Conservation (phyloP, 2,888 invertebrate genomes). For the Mythimna lalbum region DNA sequence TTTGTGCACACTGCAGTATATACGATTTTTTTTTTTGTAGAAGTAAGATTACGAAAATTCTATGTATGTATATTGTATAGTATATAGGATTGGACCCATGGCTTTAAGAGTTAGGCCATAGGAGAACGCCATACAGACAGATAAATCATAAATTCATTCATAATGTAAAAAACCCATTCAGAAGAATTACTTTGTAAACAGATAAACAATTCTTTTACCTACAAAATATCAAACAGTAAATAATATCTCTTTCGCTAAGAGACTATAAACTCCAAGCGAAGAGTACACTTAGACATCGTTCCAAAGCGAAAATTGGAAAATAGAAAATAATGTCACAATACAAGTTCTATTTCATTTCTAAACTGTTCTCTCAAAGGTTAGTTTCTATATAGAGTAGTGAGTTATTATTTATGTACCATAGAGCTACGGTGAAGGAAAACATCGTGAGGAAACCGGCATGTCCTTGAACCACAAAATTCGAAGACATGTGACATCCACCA, state of each 20-base stretch:
- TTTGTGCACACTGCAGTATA: no score
- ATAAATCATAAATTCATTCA: no score
- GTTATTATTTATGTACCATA: constrained; percentile 44
- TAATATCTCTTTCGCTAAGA: constrained; percentile 3
- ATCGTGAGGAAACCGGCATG: no score
- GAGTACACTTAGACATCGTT: constrained; percentile 4
- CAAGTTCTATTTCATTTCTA: constrained; percentile 32
- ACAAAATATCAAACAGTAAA: constrained; percentile 10
- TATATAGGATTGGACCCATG: no score
- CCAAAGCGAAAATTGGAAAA: constrained; percentile 28
- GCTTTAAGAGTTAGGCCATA: no score
- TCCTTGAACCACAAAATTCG: no score
- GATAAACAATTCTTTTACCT: background rate
- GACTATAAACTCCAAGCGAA: constrained; percentile 5
- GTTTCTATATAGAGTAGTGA: constrained; percentile 7
- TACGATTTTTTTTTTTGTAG: no score
- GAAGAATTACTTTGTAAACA: background rate
- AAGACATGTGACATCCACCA: no score
- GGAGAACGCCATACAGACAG: background rate
- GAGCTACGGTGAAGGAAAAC: no score
- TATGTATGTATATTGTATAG: no score
- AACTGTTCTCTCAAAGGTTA: constrained; percentile 1
- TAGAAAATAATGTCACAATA: constrained; percentile 35
- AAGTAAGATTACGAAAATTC: no score
- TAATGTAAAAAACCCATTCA: background rate